Evolutionary conservation across 53 echinoderm and acorn worm species (phyloP).

Genomic region (Antedon mediterranea): DNA sequence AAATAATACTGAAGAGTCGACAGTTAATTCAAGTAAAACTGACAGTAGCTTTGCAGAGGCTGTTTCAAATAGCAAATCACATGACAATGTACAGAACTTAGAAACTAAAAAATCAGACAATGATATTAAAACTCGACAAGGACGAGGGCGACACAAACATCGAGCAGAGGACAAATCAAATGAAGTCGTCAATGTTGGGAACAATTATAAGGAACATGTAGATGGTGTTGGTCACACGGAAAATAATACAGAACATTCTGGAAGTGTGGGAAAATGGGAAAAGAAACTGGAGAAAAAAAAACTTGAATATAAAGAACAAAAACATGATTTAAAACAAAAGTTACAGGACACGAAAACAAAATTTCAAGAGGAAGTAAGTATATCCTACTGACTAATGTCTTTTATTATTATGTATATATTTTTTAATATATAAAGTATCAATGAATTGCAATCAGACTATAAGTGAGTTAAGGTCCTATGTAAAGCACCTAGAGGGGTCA

Average conservation of each 20-base stretch:
- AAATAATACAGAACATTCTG: neutral
- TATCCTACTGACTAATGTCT: too few relatives aligned
- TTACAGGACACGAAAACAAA: neutral
- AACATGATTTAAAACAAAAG: neutral
- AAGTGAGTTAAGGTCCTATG: too few relatives aligned
- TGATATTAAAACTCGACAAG: neutral
- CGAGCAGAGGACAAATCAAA: neutral
- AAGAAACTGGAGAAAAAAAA: neutral
- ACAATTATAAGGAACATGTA: neutral
- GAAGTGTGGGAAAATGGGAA: neutral
- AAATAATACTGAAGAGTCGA: too few relatives aligned
- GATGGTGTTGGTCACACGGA: neutral
- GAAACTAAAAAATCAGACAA: neutral
- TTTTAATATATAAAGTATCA: too few relatives aligned
- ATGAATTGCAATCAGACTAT: too few relatives aligned
- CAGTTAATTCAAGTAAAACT: neutral
- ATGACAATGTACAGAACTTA: neutral
- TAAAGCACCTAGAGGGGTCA: too few relatives aligned
- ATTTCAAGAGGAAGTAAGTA: neutral
- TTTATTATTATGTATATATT: too few relatives aligned
- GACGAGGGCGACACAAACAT: neutral
- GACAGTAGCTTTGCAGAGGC: neutral
- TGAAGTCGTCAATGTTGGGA: neutral
- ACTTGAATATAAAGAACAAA: neutral
- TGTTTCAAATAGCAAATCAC: neutral